Base-by-base conservation (phyloP, 2,888 invertebrate genomes). In the Colletes collaris region DNA sequence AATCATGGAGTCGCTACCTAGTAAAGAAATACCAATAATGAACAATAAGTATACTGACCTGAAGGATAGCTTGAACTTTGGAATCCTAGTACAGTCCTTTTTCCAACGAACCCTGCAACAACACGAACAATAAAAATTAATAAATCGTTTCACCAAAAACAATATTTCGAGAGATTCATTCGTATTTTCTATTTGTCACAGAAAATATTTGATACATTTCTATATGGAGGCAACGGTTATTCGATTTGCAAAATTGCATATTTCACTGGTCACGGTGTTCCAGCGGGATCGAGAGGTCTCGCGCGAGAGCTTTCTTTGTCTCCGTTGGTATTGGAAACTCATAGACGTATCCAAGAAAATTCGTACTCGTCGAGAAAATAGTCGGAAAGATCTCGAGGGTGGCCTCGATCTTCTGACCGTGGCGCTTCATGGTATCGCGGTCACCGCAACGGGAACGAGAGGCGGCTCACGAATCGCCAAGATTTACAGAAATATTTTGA, bases 401-500 rank as follows among this genome's bases (percentile, higher is more conserved):
- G 37, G 49, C 46, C 46, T 59, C 19, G 27, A 49, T 58, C 63
- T n/a, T 50, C 4, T n/a, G 13, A 16, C 46, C 3, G 27, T 40
- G 40, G 27, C 52, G 16, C 1, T 2, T 19, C 4, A 10, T 40
- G 16, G 60, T 46, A 6, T 16, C 52, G 52, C 52, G 52, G 27
- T 27, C 27, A 27, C 27, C 27, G 27, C 27, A n/a, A 52, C 13
- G n/a, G 5, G 4, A 52, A n/a, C n/a, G 5, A n/a, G 6, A 3
- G 6, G 40, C 40, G 37, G 68, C 63, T 63, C 77, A 74, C 72
- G 78, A 74, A 82, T 70, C 72, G 55, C 60, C 67, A 63, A 56
- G 63, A 74, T 68, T 72, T 63, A 60, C 50, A 72, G 79, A 78
- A 81, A 75, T 60, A 68, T 66, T 79, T 79, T 58, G 79, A 73